These are phyloP conservation scores for Diarsia mendica DNA, from an alignment of 2,888 invertebrate species.

Conservation along the genomic window DNA sequence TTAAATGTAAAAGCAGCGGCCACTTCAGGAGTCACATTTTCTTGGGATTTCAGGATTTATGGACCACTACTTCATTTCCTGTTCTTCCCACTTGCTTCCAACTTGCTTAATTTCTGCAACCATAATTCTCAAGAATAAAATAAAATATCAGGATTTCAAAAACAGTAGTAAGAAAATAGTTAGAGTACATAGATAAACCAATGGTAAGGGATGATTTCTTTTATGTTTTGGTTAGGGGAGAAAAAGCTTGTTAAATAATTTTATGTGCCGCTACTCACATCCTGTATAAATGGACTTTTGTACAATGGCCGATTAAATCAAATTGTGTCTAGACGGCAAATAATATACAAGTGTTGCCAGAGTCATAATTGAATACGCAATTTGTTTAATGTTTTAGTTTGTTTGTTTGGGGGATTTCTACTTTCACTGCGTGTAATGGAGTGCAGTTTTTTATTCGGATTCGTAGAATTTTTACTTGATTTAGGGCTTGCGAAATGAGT, in stretches of 20 bases:
- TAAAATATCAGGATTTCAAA: neutral
- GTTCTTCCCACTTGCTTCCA: neutral
- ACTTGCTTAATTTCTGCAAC: neutral
- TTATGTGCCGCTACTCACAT: slow-evolving; percentile 80
- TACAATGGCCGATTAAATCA: slow-evolving; percentile 80
- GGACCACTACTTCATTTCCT: no score
- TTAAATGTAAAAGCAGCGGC: neutral
- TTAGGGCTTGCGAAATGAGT: neutral
- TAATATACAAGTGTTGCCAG: slow-evolving; percentile 50
- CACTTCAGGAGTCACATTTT: neutral
- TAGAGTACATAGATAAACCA: slow-evolving; percentile 11
- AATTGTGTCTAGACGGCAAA: slow-evolving; percentile 80
- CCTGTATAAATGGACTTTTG: slow-evolving; percentile 76
- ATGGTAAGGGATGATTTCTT: slow-evolving; percentile 75
- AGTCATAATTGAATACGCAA: slow-evolving; percentile 43
- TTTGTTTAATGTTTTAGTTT: slow-evolving; percentile 41
- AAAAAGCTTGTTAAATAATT: slow-evolving; percentile 84
- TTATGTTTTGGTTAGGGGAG: slow-evolving; percentile 75
- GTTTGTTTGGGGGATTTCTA: slow-evolving; percentile 13
- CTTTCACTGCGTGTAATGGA: slow-evolving; percentile 11
- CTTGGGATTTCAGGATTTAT: neutral
- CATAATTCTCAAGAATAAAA: neutral
- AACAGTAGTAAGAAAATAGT: neutral
- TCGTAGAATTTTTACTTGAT: neutral
- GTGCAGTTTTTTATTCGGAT: slow-evolving; percentile 3